phyloP scores from a whole-genome alignment of 2,888 invertebrate genomes.

The Gonocerus acuteangulatus region DNA sequence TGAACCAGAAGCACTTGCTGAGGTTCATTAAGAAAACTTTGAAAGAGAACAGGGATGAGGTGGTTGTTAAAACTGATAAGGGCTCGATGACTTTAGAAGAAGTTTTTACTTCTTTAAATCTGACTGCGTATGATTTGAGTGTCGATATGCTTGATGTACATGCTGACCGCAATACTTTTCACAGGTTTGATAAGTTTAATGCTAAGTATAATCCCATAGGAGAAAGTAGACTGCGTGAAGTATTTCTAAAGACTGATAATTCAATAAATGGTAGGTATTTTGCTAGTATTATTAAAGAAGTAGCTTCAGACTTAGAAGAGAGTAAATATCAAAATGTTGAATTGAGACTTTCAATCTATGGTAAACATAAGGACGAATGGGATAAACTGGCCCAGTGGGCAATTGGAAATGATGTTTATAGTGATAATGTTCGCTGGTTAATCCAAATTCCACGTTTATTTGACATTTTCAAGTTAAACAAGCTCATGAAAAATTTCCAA shows the following conservation, averaged over 20 bases:
- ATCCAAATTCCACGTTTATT: constrained; percentile 95
- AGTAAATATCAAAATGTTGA: constrained; percentile 98
- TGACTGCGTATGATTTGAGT: constrained; percentile 93
- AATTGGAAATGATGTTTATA: constrained; percentile 82
- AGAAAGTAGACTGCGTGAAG: constrained; percentile 87
- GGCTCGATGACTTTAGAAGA: constrained; percentile 81
- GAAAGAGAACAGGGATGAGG: constrained; percentile 81
- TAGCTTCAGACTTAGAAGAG: constrained; percentile 90
- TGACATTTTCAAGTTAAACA: constrained; percentile 93
- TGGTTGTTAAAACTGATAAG: constrained; percentile 59
- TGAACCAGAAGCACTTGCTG: constrained; percentile 98
- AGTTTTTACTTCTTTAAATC: constrained; percentile 92
- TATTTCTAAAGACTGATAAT: constrained; percentile 98
- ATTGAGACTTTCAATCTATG: constrained; percentile 91
- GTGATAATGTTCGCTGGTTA: constrained; percentile 92
- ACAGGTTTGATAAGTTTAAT: constrained; percentile 98
- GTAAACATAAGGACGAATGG: constrained; percentile 88
- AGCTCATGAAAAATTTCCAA: constrained; percentile 88
- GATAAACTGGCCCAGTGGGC: constrained; percentile 96
- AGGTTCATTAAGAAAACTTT: constrained; percentile 97
- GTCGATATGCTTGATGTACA: constrained; percentile 99
- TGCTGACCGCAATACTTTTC: constrained; percentile 95
- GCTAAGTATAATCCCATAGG: constrained; percentile 99
- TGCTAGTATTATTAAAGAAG: constrained; percentile 95
- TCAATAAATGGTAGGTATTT: constrained; percentile 92